Conservation (phyloP, 2,888 invertebrate genomes). For the Flabesymbios commensalis region DNA sequence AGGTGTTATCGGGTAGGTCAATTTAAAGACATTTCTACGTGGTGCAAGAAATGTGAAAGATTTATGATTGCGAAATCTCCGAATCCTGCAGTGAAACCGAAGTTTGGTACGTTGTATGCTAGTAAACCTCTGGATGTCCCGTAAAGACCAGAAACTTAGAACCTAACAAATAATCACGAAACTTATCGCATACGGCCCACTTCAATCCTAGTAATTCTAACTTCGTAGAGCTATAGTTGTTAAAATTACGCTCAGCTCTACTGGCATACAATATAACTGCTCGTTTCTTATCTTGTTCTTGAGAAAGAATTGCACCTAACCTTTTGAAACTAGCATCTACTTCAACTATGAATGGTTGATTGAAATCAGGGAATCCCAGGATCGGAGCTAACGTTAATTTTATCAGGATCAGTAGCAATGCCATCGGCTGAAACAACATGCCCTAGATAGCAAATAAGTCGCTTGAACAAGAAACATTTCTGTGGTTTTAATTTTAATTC, state of each 20-base stretch:
- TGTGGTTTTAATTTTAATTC: conserved; percentile 32
- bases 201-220: not conserved
- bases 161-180: conserved; percentile 12
- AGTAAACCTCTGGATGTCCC: conserved; percentile 21
- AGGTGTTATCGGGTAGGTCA: conserved; percentile 37
- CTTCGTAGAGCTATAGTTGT: not conserved
- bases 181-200: conserved; percentile 21
- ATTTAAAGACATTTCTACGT: conserved; percentile 22
- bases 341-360: not conserved
- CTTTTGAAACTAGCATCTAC: not conserved
- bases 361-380: not conserved
- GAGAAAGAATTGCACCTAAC: not conserved
- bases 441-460: not conserved
- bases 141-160: not conserved
- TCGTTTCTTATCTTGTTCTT: not conserved
- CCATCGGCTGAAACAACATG: not conserved
- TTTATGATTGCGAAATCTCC: conserved; percentile 23
- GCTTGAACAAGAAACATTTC: conserved; percentile 29
- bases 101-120: not conserved
- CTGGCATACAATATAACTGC: not conserved
- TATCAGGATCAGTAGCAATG: not conserved
- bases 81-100: no score
- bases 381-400: not conserved
- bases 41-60: conserved; percentile 26
- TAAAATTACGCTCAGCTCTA: conserved; percentile 3